A percentile compares a stretch with the other conserved stretches of the same genome.
Evolutionary conservation across 37 sponge, comb jelly and placozoan species (phyloP).

Genomic region (Ephydatia muelleri): DNA sequence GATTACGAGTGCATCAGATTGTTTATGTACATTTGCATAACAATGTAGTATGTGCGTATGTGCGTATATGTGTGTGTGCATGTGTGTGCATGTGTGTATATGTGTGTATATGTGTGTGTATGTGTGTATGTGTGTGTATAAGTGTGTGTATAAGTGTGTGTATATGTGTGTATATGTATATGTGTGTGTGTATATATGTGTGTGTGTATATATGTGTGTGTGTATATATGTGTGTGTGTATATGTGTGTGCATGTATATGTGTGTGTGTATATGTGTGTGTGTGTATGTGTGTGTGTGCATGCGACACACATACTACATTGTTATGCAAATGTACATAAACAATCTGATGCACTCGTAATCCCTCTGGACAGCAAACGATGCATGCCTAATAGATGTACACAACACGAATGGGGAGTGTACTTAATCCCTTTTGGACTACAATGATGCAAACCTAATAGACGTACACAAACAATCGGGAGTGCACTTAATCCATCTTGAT

Average conservation of each 20-base stretch:
- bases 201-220: not conserved
- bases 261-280: not conserved
- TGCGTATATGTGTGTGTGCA: not conserved
- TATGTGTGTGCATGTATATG: not conserved
- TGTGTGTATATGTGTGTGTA: not conserved
- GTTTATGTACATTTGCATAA: not conserved
- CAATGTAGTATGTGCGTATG: not conserved
- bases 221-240: not conserved
- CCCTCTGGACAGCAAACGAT: not conserved
- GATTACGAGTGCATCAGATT: not conserved
- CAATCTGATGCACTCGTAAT: not conserved
- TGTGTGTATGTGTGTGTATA: not conserved
- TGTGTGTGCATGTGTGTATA: not conserved
- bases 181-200: not conserved
- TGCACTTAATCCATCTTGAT: not conserved
- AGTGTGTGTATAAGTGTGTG: not conserved
- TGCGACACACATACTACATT: not conserved
- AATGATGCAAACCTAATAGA: not conserved
- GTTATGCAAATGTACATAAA: not conserved
- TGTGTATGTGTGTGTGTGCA: slow-evolving; percentile 23
- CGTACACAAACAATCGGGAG: not conserved
- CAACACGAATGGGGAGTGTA: not conserved
- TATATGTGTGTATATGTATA: not conserved
- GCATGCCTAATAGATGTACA: not conserved
- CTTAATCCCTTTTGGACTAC: not conserved